A percentile compares a stretch with the other conserved stretches of the same genome.
phyloP scores from a whole-genome alignment of 2,888 invertebrate genomes.

The Augiades crinisus region DNA sequence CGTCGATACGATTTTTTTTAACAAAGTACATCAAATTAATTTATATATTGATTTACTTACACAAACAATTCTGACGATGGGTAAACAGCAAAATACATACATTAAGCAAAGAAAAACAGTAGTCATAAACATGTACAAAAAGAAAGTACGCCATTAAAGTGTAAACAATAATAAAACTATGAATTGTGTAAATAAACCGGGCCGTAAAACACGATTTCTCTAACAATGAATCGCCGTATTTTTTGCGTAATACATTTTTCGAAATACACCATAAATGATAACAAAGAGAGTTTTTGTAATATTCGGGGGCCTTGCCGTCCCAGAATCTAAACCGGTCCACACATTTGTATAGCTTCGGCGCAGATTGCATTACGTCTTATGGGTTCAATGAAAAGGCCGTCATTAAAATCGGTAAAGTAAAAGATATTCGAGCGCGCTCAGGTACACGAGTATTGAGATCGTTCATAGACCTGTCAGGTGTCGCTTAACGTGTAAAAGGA shows the following conservation, averaged over 20 bases:
- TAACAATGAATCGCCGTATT: not conserved
- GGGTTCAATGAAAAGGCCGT: slow-evolving; percentile 40
- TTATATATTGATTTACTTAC: not conserved
- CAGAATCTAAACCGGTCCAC: slow-evolving; percentile 54
- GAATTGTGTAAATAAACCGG: slow-evolving; percentile 6
- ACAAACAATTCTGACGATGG: not conserved
- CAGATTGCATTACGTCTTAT: slow-evolving; percentile 51
- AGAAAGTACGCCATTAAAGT: not conserved
- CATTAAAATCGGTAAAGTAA: slow-evolving; percentile 29
- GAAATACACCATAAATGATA: slow-evolving; percentile 6
- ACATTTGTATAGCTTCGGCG: slow-evolving; percentile 46
- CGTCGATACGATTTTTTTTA: too few relatives aligned
- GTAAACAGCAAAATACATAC: slow-evolving; percentile 9
- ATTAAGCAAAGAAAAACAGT: slow-evolving; percentile 4
- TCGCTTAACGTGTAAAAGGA: slow-evolving; percentile 11
- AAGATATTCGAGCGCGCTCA: slow-evolving; percentile 15
- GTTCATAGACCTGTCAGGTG: slow-evolving; percentile 29
- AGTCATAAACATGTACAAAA: slow-evolving; percentile 11
- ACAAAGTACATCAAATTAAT: not conserved
- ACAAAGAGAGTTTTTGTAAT: slow-evolving; percentile 40
- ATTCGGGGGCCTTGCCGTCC: slow-evolving; percentile 41
- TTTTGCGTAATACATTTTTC: slow-evolving; percentile 9
- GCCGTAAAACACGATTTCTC: slow-evolving; percentile 8
- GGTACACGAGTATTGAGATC: slow-evolving; percentile 25
- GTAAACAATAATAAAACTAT: slow-evolving; percentile 12